Conservation (phyloP, 2,797 vertebrate genomes). For the Bovichtus diacanthus region DNA sequence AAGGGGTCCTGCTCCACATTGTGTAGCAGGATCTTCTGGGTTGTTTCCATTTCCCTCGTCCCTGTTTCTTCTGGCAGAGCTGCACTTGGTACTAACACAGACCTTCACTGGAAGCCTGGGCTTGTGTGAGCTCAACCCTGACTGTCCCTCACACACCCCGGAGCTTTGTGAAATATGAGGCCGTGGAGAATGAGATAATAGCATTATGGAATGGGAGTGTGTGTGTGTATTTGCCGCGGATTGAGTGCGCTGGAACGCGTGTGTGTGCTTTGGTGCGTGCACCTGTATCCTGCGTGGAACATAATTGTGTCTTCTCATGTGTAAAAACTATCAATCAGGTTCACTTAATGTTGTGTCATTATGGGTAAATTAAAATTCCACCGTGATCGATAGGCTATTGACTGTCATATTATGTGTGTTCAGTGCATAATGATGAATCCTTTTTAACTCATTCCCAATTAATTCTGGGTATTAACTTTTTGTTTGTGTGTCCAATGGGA, state of each 20-base stretch:
- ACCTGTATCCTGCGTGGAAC: constrained; percentile 32
- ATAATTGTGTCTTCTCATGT: constrained; percentile 79
- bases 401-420: constrained; percentile 70
- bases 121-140: constrained; percentile 79
- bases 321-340: constrained; percentile 79
- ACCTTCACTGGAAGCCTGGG: constrained; percentile 67
- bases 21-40: constrained; percentile 46
- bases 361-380: constrained; percentile 78
- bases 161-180: constrained; percentile 80
- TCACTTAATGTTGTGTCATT: constrained; percentile 78
- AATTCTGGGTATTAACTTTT: constrained; percentile 57
- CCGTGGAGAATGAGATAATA: constrained; percentile 80
- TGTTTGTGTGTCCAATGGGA: constrained; percentile 53
- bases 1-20: constrained; percentile 31
- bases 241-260: neutral
- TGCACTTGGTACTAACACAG: constrained; percentile 59
- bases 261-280: neutral
- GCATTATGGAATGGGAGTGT: constrained; percentile 64
- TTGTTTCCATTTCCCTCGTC: constrained; percentile 31
- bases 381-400: constrained; percentile 78
- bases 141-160: constrained; percentile 77
- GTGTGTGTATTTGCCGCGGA: constrained; percentile 44
- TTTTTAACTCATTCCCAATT: constrained; percentile 58
- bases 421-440: constrained; percentile 67
- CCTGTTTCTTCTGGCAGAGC: constrained; percentile 51